A percentile compares a stretch with the other conserved stretches of the same genome.
Evolutionary conservation across 2,797 vertebrate genomes (phyloP).

Genomic region (Philypnodon macrostomus): DNA sequence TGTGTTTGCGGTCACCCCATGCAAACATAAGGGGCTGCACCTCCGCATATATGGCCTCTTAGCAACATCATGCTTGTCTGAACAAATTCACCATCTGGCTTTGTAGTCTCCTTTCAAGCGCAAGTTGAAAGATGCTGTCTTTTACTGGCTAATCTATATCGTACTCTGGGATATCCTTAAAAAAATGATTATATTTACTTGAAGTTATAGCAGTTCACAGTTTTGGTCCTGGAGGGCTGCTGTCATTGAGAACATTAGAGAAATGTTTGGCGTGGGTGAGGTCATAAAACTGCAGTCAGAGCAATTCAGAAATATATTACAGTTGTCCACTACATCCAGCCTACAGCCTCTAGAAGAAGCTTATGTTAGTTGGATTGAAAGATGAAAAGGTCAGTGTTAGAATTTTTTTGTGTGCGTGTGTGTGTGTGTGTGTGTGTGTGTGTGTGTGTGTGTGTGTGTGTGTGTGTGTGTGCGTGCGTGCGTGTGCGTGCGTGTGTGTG

Average conservation of each 20-base stretch:
- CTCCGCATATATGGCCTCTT: conserved; percentile 22
- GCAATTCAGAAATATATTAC: not conserved
- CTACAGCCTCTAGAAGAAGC: no score
- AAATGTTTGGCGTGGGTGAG: conserved; percentile 11
- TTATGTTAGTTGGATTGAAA: not conserved
- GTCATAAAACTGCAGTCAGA: no score
- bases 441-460: no score
- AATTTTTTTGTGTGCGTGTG: no score
- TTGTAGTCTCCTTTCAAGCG: conserved; percentile 46
- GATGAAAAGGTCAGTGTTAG: no score
- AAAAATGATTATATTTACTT: conserved; percentile 30
- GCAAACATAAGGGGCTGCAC: conserved; percentile 42
- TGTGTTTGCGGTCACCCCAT: conserved; percentile 59
- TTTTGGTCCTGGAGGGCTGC: conserved; percentile 25
- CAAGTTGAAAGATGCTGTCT: conserved; percentile 44
- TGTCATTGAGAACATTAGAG: conserved; percentile 54
- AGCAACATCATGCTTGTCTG: conserved; percentile 42
- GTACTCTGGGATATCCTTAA: conserved; percentile 28
- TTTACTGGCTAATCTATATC: conserved; percentile 60
- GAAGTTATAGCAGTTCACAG: conserved; percentile 25
- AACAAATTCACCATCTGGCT: conserved; percentile 45
- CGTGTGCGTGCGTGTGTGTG: no score
- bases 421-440: no score
- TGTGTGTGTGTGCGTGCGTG: no score
- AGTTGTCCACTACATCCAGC: not conserved